A percentile compares a stretch with the other conserved stretches of the same genome.
Conservation (phyloP, 2,888 invertebrate species). For the Lycia hirtaria region DNA sequence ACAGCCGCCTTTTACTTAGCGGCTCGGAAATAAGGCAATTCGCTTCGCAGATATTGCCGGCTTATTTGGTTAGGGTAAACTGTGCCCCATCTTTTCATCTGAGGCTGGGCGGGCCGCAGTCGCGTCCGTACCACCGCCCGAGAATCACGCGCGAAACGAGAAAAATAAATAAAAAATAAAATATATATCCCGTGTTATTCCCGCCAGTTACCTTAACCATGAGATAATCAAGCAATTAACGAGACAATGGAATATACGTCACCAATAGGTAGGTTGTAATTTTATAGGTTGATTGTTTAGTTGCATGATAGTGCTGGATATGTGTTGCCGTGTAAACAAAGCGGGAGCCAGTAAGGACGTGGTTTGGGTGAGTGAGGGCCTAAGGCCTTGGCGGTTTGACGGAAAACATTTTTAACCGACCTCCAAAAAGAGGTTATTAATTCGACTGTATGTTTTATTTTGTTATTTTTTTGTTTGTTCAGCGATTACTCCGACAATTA, state of each 20-base stretch:
- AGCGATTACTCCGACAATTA: too few species aligned
- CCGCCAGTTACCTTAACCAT: slow-evolving; percentile 52
- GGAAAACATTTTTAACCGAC: neutral
- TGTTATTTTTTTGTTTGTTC: too few species aligned
- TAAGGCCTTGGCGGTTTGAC: neutral
- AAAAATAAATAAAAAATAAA: slow-evolving; percentile 12
- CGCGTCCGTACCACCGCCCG: slow-evolving; percentile 43
- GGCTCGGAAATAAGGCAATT: slow-evolving; percentile 46
- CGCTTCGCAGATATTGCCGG: slow-evolving; percentile 47
- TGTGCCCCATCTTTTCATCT: slow-evolving; percentile 33
- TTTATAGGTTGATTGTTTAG: slow-evolving; percentile 52
- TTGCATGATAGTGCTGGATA: slow-evolving; percentile 25
- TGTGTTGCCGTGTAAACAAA: slow-evolving; percentile 39
- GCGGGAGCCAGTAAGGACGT: slow-evolving; percentile 31
- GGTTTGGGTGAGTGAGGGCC: slow-evolving; percentile 31
- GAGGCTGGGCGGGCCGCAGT: slow-evolving; percentile 59
- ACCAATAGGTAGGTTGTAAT: slow-evolving; percentile 64
- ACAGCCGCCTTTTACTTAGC: too few species aligned
- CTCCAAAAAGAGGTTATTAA: neutral
- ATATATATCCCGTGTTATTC: slow-evolving; percentile 42
- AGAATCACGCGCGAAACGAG: slow-evolving; percentile 33
- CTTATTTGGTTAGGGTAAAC: slow-evolving; percentile 45
- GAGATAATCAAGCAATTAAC: slow-evolving; percentile 53
- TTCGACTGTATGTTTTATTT: too few species aligned
- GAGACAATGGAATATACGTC: slow-evolving; percentile 74